These are phyloP conservation scores for Procavia capensis DNA, from an alignment of 2,113 vertebrate species.

Conservation along the genomic window DNA sequence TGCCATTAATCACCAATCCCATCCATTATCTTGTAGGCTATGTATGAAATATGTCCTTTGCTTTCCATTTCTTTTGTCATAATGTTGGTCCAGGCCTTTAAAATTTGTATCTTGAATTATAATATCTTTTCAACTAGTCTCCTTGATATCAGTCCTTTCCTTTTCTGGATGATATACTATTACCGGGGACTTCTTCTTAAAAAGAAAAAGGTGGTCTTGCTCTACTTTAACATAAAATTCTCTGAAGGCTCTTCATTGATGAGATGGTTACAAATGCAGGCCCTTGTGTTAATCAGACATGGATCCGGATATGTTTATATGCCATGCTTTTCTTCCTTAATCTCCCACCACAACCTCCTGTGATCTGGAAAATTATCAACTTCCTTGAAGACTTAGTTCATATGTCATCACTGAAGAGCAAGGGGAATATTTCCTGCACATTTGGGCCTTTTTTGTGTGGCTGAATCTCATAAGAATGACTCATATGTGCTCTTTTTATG, in stretches of 20 bases:
- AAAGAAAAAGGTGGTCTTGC: not conserved
- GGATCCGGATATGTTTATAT: not conserved
- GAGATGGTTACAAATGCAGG: not conserved
- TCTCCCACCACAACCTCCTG: not conserved
- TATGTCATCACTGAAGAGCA: not conserved
- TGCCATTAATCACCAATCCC: not conserved
- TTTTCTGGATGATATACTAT: not conserved
- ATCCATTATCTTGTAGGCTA: not conserved
- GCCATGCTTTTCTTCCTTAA: not conserved
- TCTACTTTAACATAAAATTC: not conserved
- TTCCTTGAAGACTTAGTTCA: not conserved
- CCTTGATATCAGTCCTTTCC: not conserved
- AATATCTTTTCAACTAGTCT: not conserved
- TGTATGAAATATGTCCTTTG: not conserved
- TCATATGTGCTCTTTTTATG: not conserved
- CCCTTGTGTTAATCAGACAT: not conserved
- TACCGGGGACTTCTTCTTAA: not conserved
- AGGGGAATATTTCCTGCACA: not conserved
- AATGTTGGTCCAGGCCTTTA: not conserved
- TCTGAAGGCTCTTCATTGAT: not conserved
- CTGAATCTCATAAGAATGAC: not conserved
- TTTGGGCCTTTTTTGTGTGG: not conserved
- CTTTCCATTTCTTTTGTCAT: not conserved
- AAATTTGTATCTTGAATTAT: slow-evolving; percentile 9
- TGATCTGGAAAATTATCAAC: not conserved